A percentile compares a stretch with the other conserved stretches of the same genome.
Evolutionary conservation across 2,888 invertebrate species (phyloP).

Genomic region (Bhutanitis thaidina): DNA sequence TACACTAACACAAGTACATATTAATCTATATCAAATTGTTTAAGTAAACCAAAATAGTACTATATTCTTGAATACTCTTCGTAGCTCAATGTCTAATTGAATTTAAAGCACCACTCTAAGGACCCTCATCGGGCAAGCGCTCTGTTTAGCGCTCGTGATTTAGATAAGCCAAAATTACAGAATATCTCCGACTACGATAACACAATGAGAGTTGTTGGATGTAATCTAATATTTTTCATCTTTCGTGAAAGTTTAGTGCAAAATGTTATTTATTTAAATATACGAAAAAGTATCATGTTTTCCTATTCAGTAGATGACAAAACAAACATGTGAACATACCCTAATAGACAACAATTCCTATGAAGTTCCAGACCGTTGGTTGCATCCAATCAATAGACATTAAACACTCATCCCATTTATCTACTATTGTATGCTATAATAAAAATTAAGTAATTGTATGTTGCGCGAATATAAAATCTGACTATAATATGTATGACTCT

Average conservation of each 20-base stretch:
- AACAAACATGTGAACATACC: neutral
- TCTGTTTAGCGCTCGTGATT: slow-evolving; percentile 16
- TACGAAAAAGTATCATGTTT: neutral
- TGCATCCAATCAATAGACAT: no score
- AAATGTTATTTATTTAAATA: no score
- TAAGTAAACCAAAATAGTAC: no score
- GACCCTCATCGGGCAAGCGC: slow-evolving; percentile 9
- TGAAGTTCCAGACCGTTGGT: neutral
- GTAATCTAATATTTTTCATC: slow-evolving; percentile 5
- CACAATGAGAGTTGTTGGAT: slow-evolving; percentile 2
- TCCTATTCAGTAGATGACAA: neutral
- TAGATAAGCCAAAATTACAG: slow-evolving; percentile 15
- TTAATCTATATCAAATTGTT: no score
- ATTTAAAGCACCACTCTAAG: slow-evolving; percentile 13
- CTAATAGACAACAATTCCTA: neutral
- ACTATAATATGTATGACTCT: no score
- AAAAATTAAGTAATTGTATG: no score
- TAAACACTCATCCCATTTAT: no score
- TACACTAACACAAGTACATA: no score
- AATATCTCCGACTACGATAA: slow-evolving; percentile 7
- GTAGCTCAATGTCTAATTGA: slow-evolving; percentile 16
- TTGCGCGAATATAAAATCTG: no score
- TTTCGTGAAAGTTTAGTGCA: neutral
- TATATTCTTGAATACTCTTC: neutral
- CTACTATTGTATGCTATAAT: no score